phyloP scores from a whole-genome alignment of 2,888 invertebrate genomes.

The Himalopsyche anomala region DNA sequence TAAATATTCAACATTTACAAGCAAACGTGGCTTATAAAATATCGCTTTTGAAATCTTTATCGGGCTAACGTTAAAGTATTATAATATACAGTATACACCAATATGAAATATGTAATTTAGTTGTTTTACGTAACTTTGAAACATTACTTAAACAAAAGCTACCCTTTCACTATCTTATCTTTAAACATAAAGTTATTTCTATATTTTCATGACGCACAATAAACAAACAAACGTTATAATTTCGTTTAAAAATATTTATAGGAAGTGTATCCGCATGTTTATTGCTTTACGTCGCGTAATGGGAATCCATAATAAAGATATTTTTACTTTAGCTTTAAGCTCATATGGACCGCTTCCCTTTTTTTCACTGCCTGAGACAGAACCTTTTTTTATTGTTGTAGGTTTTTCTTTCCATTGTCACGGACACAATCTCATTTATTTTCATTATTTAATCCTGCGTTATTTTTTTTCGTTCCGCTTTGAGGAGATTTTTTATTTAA shows the following conservation, averaged over 20 bases:
- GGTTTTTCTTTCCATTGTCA: slow-evolving; percentile 55
- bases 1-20: too few species aligned
- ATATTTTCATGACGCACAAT: too few species aligned
- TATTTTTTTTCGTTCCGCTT: slow-evolving; percentile 53
- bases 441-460: slow-evolving; percentile 62
- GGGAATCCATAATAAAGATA: neutral
- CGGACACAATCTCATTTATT: slow-evolving; percentile 59
- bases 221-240: too few species aligned
- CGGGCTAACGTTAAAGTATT: too few species aligned
- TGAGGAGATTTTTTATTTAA: slow-evolving; percentile 47
- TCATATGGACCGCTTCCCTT: neutral
- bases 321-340: neutral
- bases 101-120: too few species aligned
- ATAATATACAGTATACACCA: too few species aligned
- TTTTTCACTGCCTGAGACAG: slow-evolving; percentile 25
- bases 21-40: too few species aligned
- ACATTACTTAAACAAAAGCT: too few species aligned
- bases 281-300: neutral
- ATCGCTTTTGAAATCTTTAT: too few species aligned
- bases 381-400: slow-evolving; percentile 54
- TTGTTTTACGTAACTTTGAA: too few species aligned
- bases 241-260: neutral
- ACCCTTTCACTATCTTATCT: too few species aligned
- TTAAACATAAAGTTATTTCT: too few species aligned
- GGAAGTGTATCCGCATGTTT: neutral